phyloP scores from a whole-genome alignment of 1,140 invertebrate genomes.

The Notospermus geniculatus region DNA sequence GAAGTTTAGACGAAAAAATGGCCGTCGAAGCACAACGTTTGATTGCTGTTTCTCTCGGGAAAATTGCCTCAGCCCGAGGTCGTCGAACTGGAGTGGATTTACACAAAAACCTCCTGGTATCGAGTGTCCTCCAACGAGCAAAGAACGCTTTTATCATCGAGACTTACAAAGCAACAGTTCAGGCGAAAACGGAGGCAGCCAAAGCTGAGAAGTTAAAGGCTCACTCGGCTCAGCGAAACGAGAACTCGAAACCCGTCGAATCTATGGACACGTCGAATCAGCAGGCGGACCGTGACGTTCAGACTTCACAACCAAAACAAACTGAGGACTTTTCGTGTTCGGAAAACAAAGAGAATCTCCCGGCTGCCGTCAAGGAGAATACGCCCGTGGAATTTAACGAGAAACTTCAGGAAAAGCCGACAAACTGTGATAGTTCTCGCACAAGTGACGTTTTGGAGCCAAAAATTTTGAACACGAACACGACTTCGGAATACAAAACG shows the following conservation, averaged over 20 bases:
- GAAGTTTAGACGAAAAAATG: slow-evolving; percentile 43
- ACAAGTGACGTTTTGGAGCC: not conserved
- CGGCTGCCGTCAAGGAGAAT: not conserved
- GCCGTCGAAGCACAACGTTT: slow-evolving; percentile 64
- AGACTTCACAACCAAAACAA: not conserved
- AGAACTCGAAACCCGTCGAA: not conserved
- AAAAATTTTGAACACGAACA: not conserved
- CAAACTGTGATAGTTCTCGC: not conserved
- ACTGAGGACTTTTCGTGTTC: not conserved
- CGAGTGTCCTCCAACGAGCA: slow-evolving; percentile 68
- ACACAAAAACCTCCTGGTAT: slow-evolving; percentile 68
- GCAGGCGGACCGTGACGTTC: not conserved
- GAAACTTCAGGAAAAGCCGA: not conserved
- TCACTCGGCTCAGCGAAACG: not conserved
- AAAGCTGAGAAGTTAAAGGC: not conserved
- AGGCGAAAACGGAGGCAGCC: slow-evolving; percentile 6
- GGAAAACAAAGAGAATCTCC: slow-evolving; percentile 12
- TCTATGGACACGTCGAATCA: not conserved
- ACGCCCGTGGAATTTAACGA: not conserved
- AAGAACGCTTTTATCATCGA: slow-evolving; percentile 68
- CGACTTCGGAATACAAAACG: not conserved
- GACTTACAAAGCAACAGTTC: slow-evolving; percentile 51
- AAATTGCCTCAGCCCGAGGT: slow-evolving; percentile 65
- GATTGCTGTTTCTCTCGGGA: slow-evolving; percentile 67
- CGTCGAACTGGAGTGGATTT: slow-evolving; percentile 66